phyloP scores from a whole-genome alignment of 2,113 vertebrate genomes.

The Merops nubicus region DNA sequence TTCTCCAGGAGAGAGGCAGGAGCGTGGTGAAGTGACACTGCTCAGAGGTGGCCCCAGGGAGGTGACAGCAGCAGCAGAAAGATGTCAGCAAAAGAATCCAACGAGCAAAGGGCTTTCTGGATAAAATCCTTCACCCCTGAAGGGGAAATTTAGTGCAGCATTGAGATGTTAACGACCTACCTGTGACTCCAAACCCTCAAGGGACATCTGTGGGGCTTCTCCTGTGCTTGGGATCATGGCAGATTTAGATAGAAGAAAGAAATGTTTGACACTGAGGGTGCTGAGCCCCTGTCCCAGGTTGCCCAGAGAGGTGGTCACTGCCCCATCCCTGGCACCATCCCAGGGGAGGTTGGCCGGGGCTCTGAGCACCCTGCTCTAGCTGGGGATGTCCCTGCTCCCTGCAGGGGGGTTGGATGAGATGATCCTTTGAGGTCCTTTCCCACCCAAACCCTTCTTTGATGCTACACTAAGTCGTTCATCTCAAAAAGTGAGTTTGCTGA shows the following conservation, averaged over 20 bases:
- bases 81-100: background rate
- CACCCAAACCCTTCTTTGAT: background rate
- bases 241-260: background rate
- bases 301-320: background rate
- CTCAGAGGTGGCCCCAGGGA: too few species aligned
- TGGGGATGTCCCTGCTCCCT: too few species aligned
- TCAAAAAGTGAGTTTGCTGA: background rate
- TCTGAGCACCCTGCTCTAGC: too few species aligned
- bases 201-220: background rate
- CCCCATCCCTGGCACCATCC: too few species aligned
- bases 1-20: background rate
- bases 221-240: background rate
- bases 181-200: background rate
- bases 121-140: background rate
- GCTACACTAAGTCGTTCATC: background rate
- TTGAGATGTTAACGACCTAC: fast-evolving
- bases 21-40: fast-evolving
- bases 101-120: background rate
- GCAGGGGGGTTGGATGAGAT: background rate
- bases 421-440: background rate
- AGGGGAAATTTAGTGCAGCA: background rate
- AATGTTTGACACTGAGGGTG: background rate
- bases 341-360: too few species aligned
- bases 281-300: background rate
- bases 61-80: fast-evolving